A percentile compares a stretch with the other conserved stretches of the same genome.
Conservation (phyloP, 2,888 invertebrate species). For the Apamea crenata region DNA sequence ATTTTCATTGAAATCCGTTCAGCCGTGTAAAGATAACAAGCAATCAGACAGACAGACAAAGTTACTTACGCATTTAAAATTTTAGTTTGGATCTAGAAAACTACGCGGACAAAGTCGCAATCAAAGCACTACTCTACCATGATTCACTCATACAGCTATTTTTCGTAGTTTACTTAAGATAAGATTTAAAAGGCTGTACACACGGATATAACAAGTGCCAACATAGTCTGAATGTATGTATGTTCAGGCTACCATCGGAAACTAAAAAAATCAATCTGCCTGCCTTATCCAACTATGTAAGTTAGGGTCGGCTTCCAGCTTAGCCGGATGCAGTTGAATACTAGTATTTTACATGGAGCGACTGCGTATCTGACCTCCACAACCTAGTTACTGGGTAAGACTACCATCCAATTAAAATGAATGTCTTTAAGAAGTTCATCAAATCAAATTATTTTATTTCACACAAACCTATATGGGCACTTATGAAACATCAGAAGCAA, state of each 20-base stretch:
- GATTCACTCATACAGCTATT: slow-evolving; percentile 18
- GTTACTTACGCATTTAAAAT: not conserved
- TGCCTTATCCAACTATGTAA: not conserved
- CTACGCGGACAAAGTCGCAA: too few species aligned
- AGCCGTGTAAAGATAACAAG: not conserved
- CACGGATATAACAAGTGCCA: slow-evolving; percentile 22
- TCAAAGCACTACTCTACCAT: slow-evolving; percentile 1
- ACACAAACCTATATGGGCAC: not conserved
- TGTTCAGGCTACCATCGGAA: slow-evolving; percentile 12
- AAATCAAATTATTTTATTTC: not conserved
- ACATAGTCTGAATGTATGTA: not conserved
- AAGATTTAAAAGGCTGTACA: slow-evolving; percentile 38
- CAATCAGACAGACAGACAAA: not conserved
- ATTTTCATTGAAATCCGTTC: too few species aligned
- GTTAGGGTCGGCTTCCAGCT: not conserved
- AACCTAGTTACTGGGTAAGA: not conserved
- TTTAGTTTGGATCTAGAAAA: not conserved
- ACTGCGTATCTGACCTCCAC: not conserved
- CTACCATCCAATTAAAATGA: not conserved
- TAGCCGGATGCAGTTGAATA: not conserved
- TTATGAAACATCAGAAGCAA: not conserved
- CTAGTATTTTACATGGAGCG: not conserved
- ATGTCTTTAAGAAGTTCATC: not conserved
- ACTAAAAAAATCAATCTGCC: not conserved
- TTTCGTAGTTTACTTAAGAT: slow-evolving; percentile 45